A percentile compares a stretch with the other conserved stretches of the same genome.
Conservation (phyloP, 2,888 invertebrate genomes). For the Geophilus truncorum region DNA sequence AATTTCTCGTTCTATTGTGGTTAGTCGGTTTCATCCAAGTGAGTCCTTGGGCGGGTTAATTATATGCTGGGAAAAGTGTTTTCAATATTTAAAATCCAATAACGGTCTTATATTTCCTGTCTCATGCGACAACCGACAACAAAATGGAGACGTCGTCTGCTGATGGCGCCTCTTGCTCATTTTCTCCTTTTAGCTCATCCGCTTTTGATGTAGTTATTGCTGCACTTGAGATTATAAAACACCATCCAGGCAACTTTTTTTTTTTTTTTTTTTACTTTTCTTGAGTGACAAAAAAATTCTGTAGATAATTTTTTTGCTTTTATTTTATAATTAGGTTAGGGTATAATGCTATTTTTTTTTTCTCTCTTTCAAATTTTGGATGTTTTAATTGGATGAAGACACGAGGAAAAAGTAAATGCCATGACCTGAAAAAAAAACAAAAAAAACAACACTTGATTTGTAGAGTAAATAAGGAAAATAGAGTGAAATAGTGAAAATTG, state of each 20-base stretch:
- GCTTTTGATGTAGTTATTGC: not conserved
- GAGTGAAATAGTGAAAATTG: not conserved
- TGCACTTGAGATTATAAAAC: not conserved
- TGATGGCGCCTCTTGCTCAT: not conserved
- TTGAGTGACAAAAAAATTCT: not conserved
- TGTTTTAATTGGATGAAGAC: conserved; percentile 7
- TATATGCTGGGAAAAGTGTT: not conserved
- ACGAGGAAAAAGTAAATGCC: not conserved
- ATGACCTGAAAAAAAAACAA: not conserved
- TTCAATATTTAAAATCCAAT: not conserved
- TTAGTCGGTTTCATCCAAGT: not conserved
- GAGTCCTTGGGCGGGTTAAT: no score
- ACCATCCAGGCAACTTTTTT: not conserved
- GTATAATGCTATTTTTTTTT: no score
- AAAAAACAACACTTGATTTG: not conserved
- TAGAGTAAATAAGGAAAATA: not conserved
- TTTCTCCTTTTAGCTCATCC: not conserved
- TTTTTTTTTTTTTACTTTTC: not conserved
- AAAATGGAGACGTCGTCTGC: not conserved
- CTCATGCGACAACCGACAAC: no score
- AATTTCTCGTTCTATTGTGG: not conserved
- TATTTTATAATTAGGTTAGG: not conserved
- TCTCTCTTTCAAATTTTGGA: not conserved
- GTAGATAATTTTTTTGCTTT: not conserved
- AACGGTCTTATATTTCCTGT: not conserved